Evolutionary conservation across 2,113 vertebrate genomes (phyloP).

Genomic region (Rhinopithecus roxellana): DNA sequence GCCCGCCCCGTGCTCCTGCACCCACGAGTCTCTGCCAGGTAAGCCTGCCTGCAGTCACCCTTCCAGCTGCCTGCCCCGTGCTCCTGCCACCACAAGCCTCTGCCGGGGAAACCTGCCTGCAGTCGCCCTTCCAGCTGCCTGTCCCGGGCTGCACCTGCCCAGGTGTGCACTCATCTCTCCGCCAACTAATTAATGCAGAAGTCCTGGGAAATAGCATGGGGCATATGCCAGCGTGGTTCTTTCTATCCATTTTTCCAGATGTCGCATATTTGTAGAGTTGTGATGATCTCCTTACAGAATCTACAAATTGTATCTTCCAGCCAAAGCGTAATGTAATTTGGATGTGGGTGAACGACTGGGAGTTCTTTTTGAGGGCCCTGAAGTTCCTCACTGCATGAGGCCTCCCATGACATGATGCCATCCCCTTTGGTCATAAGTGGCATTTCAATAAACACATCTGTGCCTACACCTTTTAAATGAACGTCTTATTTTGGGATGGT

Average conservation of each 20-base stretch:
- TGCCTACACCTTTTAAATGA: not conserved
- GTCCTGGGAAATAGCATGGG: rapidly evolving
- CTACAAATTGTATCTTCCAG: not conserved
- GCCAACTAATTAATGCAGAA: too few species aligned
- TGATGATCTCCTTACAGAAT: rapidly evolving
- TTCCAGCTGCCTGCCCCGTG: rapidly evolving
- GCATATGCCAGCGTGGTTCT: rapidly evolving
- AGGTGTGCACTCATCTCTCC: rapidly evolving
- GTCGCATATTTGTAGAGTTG: rapidly evolving
- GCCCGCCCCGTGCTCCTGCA: rapidly evolving
- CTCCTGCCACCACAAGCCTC: rapidly evolving
- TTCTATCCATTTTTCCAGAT: rapidly evolving
- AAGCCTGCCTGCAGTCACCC: rapidly evolving
- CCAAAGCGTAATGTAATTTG: rapidly evolving
- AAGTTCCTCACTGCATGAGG: rapidly evolving
- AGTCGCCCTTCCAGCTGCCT: rapidly evolving
- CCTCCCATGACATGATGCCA: rapidly evolving
- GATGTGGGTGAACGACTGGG: rapidly evolving
- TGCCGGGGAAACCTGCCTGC: not conserved
- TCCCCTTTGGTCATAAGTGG: rapidly evolving
- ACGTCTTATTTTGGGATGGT: rapidly evolving
- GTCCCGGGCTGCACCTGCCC: rapidly evolving
- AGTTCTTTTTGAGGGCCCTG: rapidly evolving
- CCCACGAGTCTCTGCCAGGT: rapidly evolving
- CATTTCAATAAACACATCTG: not conserved